phyloP scores from a whole-genome alignment of 92 coral and sea anemone genomes.

The Palythoa caribaeorum region DNA sequence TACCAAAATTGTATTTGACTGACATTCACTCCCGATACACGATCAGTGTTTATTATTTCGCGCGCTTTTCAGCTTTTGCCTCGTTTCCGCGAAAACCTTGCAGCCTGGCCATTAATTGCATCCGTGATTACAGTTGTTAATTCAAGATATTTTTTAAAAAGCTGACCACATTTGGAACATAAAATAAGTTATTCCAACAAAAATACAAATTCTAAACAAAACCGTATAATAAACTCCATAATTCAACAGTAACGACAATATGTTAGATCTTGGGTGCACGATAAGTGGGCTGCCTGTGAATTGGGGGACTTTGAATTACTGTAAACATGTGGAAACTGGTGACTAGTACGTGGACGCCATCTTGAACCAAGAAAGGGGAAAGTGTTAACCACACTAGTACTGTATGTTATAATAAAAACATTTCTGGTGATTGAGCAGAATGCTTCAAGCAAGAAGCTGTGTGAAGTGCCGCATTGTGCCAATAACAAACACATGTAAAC shows the following conservation, averaged over 20 bases:
- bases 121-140: too few relatives aligned
- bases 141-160: too few relatives aligned
- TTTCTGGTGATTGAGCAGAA: background rate
- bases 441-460: slow-evolving; percentile 44
- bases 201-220: background rate
- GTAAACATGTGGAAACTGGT: background rate
- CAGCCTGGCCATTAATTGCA: background rate
- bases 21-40: background rate
- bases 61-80: slow-evolving; percentile 1
- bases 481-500: background rate
- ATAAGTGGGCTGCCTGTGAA: background rate
- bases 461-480: background rate
- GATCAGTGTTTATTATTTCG: background rate
- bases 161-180: too few relatives aligned
- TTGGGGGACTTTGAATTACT: background rate
- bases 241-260: too few relatives aligned
- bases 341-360: slow-evolving; percentile 40
- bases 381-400: background rate
- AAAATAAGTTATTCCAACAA: too few relatives aligned
- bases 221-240: background rate
- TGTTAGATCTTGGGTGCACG: too few relatives aligned
- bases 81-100: slow-evolving; percentile 18
- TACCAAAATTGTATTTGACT: background rate
- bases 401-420: background rate
- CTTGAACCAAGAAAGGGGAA: background rate